Evolutionary conservation across 2,888 invertebrate species (phyloP), one percentile per base, ranked within the genome.

Genomic region (Xylophagus ater): DNA sequence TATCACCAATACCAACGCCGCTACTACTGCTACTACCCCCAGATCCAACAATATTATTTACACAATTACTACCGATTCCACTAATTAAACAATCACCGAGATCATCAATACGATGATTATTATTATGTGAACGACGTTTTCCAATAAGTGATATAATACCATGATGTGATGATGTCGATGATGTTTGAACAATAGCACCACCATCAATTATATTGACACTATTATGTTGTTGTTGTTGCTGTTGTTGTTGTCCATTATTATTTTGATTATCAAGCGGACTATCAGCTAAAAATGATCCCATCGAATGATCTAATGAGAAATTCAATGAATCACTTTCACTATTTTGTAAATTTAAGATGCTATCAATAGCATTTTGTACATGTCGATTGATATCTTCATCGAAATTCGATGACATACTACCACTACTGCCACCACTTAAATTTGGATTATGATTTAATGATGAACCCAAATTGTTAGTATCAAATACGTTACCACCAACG

Each of bases 301-400:
- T 54, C 5, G 65, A 60, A 47, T 56, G 56, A 30, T 59, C 59
- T 25, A 59, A 37, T 31, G 57, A 55, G 41, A 64, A 65, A 33
- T 61, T 60, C 10, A 65, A 41, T 31, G 67, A 58, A 51, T 71
- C 61, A 56, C 68, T 54, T 48, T 62, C 65, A 41, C 60, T 63
- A 42, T 61, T 63, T 55, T 80, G 80, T 49, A 81, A 65, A 62
- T 81, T 81, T 45, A 83, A 65, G 54, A 83, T 83, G 55, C 81
- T 81, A 58, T 83, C 81, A 51, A 83, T 83, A 46, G 83, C 83
- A 55, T 78, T 81, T 59, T 83, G 81, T 45, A 84, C 82, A 60
- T 84, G 81, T 20, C 79, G 77, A 49, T 78, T 79, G 43, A 81
- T 78, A 51, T 78, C 78, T 51, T 78, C 78, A 50, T 74, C 73